Conservation (phyloP, 2,113 vertebrate species). For the Forbesichthys papilliferus region DNA sequence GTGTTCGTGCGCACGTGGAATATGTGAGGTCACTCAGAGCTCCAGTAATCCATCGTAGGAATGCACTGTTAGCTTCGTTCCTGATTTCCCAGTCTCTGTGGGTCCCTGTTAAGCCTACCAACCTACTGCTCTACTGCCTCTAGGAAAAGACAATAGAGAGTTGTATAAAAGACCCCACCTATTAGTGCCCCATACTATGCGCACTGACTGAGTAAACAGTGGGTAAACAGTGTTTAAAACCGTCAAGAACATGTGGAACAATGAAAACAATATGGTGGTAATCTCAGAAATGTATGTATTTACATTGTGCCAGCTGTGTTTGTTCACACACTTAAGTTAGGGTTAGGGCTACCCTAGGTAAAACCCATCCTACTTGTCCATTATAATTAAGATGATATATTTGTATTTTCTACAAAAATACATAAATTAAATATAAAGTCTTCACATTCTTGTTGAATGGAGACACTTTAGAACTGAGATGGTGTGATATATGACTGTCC, state of each 20-base stretch:
- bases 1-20: constrained; percentile 2
- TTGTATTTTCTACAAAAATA: not conserved
- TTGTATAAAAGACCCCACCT: not conserved
- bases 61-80: constrained; percentile 64
- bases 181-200: constrained; percentile 18
- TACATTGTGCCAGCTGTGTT: constrained; percentile 11
- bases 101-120: constrained; percentile 59
- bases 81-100: constrained; percentile 59
- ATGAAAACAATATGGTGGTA: not conserved
- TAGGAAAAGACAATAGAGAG: constrained; percentile 7
- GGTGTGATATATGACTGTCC: constrained; percentile 39
- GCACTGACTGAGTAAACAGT: not conserved
- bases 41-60: constrained; percentile 69
- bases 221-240: not conserved
- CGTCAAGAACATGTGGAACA: not conserved
- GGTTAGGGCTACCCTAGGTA: not conserved
- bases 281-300: not conserved
- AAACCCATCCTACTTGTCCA: not conserved
- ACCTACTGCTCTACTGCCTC: constrained; percentile 42
- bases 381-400: not conserved
- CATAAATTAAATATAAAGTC: constrained; percentile 34
- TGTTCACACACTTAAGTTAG: constrained; percentile 29
- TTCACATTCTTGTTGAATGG: constrained; percentile 20
- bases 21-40: constrained; percentile 53
- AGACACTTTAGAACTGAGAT: constrained; percentile 41